A percentile compares a stretch with the other conserved stretches of the same genome.
These are phyloP conservation scores for Galeopterus variegatus DNA, from an alignment of 2,113 vertebrate genomes.

Conservation along the genomic window DNA sequence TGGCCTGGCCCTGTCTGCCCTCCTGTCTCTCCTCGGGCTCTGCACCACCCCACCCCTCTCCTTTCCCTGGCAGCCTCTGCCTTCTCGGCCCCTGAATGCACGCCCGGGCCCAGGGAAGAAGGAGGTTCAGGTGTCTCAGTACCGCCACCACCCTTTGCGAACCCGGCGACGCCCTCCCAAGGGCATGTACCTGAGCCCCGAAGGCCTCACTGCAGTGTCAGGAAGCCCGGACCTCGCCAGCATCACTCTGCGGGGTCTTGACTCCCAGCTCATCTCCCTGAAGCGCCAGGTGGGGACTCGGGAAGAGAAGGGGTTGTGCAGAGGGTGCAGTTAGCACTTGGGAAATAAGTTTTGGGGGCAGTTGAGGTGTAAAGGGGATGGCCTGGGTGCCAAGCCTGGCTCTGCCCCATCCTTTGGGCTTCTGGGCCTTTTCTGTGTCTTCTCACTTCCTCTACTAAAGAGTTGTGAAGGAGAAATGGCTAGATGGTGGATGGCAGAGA, in stretches of 20 bases:
- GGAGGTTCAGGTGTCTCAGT: constrained; percentile 93
- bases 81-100: constrained; percentile 79
- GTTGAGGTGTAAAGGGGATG: background rate
- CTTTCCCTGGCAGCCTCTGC: constrained; percentile 64
- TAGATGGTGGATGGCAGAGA: background rate
- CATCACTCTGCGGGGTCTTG: constrained; percentile 91
- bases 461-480: background rate
- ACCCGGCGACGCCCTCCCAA: constrained; percentile 94
- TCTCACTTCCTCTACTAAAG: too few relatives aligned
- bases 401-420: background rate
- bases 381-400: background rate
- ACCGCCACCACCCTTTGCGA: constrained; percentile 94
- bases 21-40: background rate
- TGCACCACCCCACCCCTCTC: background rate
- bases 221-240: constrained; percentile 92
- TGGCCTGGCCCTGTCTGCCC: background rate
- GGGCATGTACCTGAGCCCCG: constrained; percentile 95
- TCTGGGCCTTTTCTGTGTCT: background rate
- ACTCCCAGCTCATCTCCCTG: constrained; percentile 94
- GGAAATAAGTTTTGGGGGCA: background rate
- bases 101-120: constrained; percentile 91
- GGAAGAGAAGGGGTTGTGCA: background rate
- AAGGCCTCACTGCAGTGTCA: constrained; percentile 91
- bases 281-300: constrained; percentile 93
- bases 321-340: background rate